phyloP scores from a whole-genome alignment of 2,113 vertebrate genomes.

The Erpornis zantholeuca region DNA sequence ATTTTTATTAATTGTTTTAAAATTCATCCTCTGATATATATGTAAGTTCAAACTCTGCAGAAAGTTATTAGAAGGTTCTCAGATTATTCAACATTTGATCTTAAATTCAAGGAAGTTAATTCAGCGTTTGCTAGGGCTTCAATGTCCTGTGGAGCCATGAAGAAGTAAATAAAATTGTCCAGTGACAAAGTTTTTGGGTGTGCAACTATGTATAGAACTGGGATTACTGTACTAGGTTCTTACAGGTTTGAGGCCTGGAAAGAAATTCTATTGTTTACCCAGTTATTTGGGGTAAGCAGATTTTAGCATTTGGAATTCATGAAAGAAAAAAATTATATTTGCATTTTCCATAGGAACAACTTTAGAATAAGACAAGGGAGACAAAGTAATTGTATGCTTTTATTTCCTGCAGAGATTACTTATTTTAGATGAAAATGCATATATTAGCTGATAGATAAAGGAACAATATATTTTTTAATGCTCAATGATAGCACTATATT shows the following conservation, averaged over 20 bases:
- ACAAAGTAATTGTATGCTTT: not conserved
- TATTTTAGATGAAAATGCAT: not conserved
- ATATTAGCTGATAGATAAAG: not conserved
- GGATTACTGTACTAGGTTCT: not conserved
- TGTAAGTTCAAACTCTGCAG: not conserved
- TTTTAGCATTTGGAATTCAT: not conserved
- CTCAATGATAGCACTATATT: not conserved
- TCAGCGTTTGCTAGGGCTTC: not conserved
- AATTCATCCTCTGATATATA: not conserved
- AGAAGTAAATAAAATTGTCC: not conserved
- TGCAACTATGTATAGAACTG: not conserved
- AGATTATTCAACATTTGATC: not conserved
- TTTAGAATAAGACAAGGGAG: not conserved
- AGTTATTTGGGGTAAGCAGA: not conserved
- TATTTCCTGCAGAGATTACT: not conserved
- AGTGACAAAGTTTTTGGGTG: not conserved
- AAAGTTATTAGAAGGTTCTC: not conserved
- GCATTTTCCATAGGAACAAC: not conserved
- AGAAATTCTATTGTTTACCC: not conserved
- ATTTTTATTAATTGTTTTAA: not conserved
- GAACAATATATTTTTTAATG: not conserved
- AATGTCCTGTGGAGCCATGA: not conserved
- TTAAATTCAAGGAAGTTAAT: not conserved
- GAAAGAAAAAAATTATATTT: not conserved
- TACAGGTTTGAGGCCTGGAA: not conserved